These are phyloP conservation scores for Ennomos quercinarius DNA, from an alignment of 2,888 invertebrate species.

Conservation along the genomic window DNA sequence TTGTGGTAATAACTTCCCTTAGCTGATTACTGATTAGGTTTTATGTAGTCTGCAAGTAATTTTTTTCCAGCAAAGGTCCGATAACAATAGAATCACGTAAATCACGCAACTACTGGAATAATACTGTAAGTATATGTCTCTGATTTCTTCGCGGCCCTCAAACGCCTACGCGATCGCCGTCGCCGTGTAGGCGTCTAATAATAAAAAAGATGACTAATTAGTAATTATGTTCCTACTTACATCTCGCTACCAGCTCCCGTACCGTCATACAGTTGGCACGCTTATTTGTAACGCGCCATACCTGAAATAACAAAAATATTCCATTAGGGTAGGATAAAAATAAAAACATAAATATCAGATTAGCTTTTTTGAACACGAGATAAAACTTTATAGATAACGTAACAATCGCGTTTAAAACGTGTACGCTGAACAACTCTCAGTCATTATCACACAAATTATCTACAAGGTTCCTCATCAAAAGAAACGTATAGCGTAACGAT, in stretches of 20 bases:
- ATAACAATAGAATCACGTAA: not conserved
- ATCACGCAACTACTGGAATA: constrained; percentile 2
- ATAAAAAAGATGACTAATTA: constrained; percentile 31
- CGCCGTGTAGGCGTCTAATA: constrained; percentile 24
- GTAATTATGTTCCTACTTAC: constrained; percentile 58
- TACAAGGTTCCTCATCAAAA: constrained; percentile 62
- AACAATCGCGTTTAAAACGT: constrained; percentile 36
- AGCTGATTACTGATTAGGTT: too few species aligned
- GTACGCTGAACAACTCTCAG: constrained; percentile 45
- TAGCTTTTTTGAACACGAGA: constrained; percentile 20
- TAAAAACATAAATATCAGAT: constrained; percentile 22
- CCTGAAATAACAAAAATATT: constrained; percentile 58
- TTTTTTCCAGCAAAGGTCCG: too few species aligned
- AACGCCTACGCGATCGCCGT: constrained; percentile 11
- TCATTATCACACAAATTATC: constrained; percentile 62
- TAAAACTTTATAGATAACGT: constrained; percentile 21
- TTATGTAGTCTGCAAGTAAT: too few species aligned
- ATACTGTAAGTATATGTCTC: constrained; percentile 1
- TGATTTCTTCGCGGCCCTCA: constrained; percentile 21
- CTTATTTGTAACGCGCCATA: constrained; percentile 70
- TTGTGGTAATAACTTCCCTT: too few species aligned
- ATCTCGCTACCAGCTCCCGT: constrained; percentile 63
- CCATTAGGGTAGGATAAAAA: constrained; percentile 25
- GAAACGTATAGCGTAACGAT: constrained; percentile 57
- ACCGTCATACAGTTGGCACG: constrained; percentile 63